These are phyloP conservation scores for Athalia cordata DNA, from an alignment of 2,888 invertebrate genomes.

Conservation along the genomic window DNA sequence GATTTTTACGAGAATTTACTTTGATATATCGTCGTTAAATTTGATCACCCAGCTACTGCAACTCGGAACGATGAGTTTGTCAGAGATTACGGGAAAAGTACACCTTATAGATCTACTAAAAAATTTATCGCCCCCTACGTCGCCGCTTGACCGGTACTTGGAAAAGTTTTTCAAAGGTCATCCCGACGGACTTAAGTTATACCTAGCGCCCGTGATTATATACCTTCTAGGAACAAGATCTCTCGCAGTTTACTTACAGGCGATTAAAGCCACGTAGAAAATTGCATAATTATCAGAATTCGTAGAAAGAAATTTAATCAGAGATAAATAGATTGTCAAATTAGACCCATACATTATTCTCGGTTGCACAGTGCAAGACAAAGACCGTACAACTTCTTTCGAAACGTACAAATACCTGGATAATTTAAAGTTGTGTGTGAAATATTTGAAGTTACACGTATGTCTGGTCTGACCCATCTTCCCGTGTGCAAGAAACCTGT, in stretches of 20 bases:
- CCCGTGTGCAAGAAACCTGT: constrained; percentile 19
- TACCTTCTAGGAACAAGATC: neutral
- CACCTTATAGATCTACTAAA: neutral
- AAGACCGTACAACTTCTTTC: no score
- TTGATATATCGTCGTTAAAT: constrained; percentile 5
- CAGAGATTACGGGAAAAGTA: constrained; percentile 24
- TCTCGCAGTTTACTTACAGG: no score
- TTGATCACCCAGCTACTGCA: neutral
- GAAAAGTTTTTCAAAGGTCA: neutral
- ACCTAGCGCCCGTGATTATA: neutral
- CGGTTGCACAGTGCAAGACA: no score
- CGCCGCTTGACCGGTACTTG: neutral
- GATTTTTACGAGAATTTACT: neutral
- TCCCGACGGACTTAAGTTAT: neutral
- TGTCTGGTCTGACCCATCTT: constrained; percentile 1
- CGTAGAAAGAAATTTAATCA: no score
- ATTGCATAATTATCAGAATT: no score
- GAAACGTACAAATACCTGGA: no score
- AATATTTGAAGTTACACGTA: neutral
- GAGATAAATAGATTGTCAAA: no score
- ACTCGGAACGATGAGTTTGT: neutral
- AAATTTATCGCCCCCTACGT: neutral
- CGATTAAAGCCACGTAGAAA: no score
- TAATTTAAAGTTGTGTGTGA: no score
- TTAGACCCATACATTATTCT: no score